Base-by-base conservation (phyloP, 2,797 vertebrate genomes). In the Chelon auratus region DNA sequence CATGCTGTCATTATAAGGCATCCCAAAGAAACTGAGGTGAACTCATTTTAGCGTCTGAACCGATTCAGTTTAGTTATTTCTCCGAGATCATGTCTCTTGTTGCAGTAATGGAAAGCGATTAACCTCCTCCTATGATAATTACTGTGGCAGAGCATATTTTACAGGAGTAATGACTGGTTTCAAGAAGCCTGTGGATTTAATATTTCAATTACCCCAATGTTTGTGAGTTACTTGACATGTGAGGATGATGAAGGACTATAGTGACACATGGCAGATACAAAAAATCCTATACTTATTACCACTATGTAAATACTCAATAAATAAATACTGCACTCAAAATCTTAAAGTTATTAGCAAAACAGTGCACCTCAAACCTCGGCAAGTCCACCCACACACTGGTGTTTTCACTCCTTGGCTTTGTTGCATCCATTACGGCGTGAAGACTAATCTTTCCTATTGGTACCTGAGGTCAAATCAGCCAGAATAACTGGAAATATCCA, bases 81-180 rank as follows among this genome's bases (percentile, higher is more conserved):
- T 53, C 9, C 4, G 5, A 54, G 18, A 17, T 69, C 1, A n/a
- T 54, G 37, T 48, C 26, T 15, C 24, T 4, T 45, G 57, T 53
- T 17, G 13, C 57, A 42, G 48, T n/a, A 20, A n/a, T 50, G 50
- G 26, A 50, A 40, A 62, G 45, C 39, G 43, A 71, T 62, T 26
- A 65, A 68, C 22, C 39, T 66, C 45, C 37, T 57, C 36, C 51
- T 26, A 10, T 37, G 22, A n/a, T 60, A 51, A 70, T 68, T 30
- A 37, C 14, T 51, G 11, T 6, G 3, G 45, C 18, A 11, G 39
- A 48, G 14, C 5, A 48, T 20, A 36, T 56, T 52, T 55, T n/a
- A 50, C 42, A 43, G 40, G 20, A 45, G 39, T 42, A 43, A 59
- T 18, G 22, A 43, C 40, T 56, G 54, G 24, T 72, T 52, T 52